Base-by-base conservation (phyloP, 1,140 invertebrate genomes). In the Lutraria rhynchaena region DNA sequence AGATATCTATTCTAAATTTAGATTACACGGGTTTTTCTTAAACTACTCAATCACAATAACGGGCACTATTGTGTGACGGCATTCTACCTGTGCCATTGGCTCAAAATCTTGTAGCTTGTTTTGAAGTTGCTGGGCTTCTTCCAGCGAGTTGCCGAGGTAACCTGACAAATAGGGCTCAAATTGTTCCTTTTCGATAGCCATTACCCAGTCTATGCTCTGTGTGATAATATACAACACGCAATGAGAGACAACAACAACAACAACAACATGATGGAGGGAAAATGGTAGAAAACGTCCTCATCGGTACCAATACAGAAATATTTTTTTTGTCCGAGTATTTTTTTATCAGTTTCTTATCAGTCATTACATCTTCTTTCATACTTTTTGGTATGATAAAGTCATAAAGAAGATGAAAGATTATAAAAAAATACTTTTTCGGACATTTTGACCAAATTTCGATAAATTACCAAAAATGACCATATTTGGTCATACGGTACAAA, bases 81-180 rank as follows among this genome's bases (percentile, higher is more conserved):
- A 27, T 24, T 53, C 76, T 92, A 93, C 92, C 89, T 94, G 94
- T 35, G 95, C 92, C 86, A 95, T 94, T 13, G 94, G 94, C 70
- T 94, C 85, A 84, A 95, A 94, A 22, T 93, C 92, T 27, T 92
- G 89, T 53, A 95, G 91, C 89, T 95, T 95, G 57, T 92, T 91
- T 85, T 95, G 93, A 41, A 97, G 92, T 87, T 94, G 93, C 67
- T 92, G 87, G 11, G 94, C 90, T 85, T 95, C 93, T 55, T 94
- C 93, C 67, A 93, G 92, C 35, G 94, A 93, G 80, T 94, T 94
- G 17, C 90, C 90, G 46, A 92, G 86, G 61, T 89, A 82, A 67
- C 91, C 91, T 53, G 89, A 87, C 61, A 91, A 86, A 85, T 89
- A 87, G 60, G 91, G 91, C 35, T 87, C 84, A 86, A 92, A 92